A percentile compares a stretch with the other conserved stretches of the same genome.
Evolutionary conservation across 2,113 vertebrate species (phyloP).

Genomic region (Lasiurus cinereus): DNA sequence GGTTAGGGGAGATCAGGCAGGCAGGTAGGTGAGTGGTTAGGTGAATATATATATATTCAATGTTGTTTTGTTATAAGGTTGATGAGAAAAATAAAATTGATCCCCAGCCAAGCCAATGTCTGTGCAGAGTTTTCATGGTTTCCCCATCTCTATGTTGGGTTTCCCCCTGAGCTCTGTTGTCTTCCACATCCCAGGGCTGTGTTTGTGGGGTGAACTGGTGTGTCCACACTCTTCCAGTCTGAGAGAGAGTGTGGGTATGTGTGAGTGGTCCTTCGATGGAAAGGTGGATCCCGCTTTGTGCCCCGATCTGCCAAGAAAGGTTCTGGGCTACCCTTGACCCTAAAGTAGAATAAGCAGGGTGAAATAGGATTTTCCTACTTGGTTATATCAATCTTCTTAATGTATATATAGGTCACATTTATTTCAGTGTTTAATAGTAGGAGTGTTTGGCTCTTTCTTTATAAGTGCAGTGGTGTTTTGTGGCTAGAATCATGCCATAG

Average conservation of each 20-base stretch:
- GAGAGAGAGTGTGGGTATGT: background rate
- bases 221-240: background rate
- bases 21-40: too few species aligned
- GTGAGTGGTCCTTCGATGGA: background rate
- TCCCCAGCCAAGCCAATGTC: background rate
- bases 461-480: background rate
- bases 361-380: background rate
- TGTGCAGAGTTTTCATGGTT: background rate
- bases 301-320: background rate
- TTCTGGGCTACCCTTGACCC: background rate
- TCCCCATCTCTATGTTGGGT: background rate
- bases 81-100: background rate
- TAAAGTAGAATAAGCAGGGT: background rate
- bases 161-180: too few species aligned
- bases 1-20: too few species aligned
- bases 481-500: background rate
- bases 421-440: background rate
- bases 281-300: background rate
- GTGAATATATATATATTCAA: background rate
- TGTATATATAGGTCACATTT: background rate
- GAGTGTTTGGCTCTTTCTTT: background rate
- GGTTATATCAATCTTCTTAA: background rate
- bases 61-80: background rate
- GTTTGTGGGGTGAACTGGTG: too few species aligned
- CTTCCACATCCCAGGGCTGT: too few species aligned